Base-by-base conservation (phyloP, 2,113 vertebrate genomes). In the Trogon melanurus region DNA sequence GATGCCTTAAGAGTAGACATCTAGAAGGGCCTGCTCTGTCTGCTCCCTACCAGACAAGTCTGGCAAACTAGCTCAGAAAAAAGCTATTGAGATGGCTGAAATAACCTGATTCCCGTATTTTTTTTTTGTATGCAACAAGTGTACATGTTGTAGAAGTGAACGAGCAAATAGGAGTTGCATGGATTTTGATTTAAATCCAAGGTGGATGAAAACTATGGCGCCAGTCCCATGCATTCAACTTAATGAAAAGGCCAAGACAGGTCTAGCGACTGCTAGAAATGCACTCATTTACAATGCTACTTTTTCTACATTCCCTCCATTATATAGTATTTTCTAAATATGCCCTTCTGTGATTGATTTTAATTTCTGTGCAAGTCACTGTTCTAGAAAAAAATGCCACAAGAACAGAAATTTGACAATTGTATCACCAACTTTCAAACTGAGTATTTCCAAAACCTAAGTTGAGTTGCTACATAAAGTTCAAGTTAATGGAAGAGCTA, bases 341-440 rank as follows among this genome's bases (percentile, higher is more conserved):
- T 0, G 2, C 3, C 14, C 19, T 78, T 84, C 29, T 1, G 0
- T 15, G 10, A 70, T 0, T 73, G 3, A 54, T 76, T 91, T 83
- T 53, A 4, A 71, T 34, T 64, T 84, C 45, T 5, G 36, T 51
- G 6, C 9, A 65, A 88, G 32, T 44, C 44, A 26, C 9, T 48
- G 18, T 29, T 79, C 41, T 41, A 95, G 15, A 81, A 91, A 80
- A 80, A n/a, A 67, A 38, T 2, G 6, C 26, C 38, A 2, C 53
- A 87, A 72, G 48, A 91, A 74, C 20, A 75, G 57, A 79, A 87
- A 86, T 48, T 19, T 60, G 34, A 86, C 23, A 79, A 27, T 6
- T 65, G 3, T 51, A 51, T 47, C 64, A 74, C 17, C 36, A 58
- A 15, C n/a, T 71, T 84, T 85, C 81, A 72, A 74, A 79, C 20